Evolutionary conservation across 2,797 vertebrate genomes (phyloP), one percentile per base, ranked within the genome.

Genomic region (Enteromius paludinosus): DNA sequence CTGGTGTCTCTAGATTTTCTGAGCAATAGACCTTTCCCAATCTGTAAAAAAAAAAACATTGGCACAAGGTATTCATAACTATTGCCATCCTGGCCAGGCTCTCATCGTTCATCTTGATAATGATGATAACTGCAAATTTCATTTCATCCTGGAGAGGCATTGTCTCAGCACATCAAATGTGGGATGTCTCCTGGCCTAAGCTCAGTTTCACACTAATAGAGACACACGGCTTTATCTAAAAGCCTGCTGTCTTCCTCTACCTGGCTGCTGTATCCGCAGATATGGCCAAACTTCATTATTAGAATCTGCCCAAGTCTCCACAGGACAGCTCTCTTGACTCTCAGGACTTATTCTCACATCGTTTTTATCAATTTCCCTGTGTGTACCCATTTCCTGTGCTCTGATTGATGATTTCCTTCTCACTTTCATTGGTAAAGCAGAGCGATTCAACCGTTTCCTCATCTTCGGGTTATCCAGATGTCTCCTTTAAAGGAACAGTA

Each of bases 121-220:
- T 79, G 78, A 70, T 69, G 65, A 79, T 79, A 79, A 79, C 78
- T 69, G 78, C 65, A 70, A 86, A 85, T 84, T 83, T 79, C 28
- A 84, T 87, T 86, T 86, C 54, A 38, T 76, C 81, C 84, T 84
- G 72, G 83, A 78, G 82, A 85, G 80, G 81, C 72, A 86, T 86
- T 83, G 84, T 80, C 85, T 86, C 80, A 77, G 76, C 49, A 70
- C 83, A 80, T 84, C 82, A 84, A 72, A 80, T 78, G 83, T 25
- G 79, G 80, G 56, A 83, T 79, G 49, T 87, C 85, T 83, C 64
- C 83, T 85, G 18, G 68, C 79, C 87, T 71, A 30, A 71, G 70
- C 81, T 84, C 80, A 86, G 77, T 86, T 85, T 88, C 83, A 86
- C 81, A 86, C 85, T 88, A 88, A 88, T 88, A 86, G 82, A 83